These are phyloP conservation scores for Cephonodes hylas DNA, from an alignment of 2,888 invertebrate species.

Conservation along the genomic window DNA sequence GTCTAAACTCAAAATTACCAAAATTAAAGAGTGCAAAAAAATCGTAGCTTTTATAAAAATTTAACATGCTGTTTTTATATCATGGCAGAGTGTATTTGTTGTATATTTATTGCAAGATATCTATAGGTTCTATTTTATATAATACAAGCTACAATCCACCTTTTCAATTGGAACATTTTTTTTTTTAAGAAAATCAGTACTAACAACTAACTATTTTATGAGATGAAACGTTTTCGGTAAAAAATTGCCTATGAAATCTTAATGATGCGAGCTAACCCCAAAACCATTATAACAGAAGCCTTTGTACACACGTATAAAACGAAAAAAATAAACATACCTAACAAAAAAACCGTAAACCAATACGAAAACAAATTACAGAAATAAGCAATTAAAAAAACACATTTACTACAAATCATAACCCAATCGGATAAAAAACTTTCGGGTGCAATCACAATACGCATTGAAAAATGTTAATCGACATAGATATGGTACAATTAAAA, in stretches of 20 bases:
- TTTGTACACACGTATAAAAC: not conserved
- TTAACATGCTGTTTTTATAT: not conserved
- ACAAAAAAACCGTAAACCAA: slow-evolving; percentile 1
- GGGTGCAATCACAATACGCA: not conserved
- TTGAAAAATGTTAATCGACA: not conserved
- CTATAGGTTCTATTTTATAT: not conserved
- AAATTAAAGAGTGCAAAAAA: not conserved
- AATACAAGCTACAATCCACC: not conserved
- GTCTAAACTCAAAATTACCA: too few species aligned
- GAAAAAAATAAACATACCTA: not conserved
- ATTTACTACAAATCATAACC: not conserved
- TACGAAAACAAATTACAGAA: not conserved
- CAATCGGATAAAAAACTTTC: not conserved
- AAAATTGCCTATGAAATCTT: too few species aligned
- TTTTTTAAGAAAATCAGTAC: too few species aligned
- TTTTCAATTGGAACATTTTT: too few species aligned
- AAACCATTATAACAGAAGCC: too few species aligned
- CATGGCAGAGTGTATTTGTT: not conserved
- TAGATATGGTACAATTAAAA: not conserved
- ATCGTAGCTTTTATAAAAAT: not conserved
- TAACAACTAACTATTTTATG: too few species aligned
- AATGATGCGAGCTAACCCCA: too few species aligned
- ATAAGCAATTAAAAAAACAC: not conserved
- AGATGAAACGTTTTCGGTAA: too few species aligned
- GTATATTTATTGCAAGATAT: not conserved